phyloP scores from a whole-genome alignment of 1,140 invertebrate species.

The Pemphigus obesinymphae region DNA sequence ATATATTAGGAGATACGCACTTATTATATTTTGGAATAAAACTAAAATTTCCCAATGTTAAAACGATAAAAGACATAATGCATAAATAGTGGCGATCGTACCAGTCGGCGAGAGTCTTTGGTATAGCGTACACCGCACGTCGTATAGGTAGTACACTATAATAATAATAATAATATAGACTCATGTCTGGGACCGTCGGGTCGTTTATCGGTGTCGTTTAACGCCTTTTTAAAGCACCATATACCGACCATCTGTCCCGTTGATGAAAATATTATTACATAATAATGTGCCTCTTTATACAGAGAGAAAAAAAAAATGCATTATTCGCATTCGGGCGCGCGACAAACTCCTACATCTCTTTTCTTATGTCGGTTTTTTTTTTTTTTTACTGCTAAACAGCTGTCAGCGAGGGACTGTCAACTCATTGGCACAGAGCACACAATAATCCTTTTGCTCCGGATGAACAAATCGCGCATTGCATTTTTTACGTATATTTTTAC shows the following conservation, averaged over 20 bases:
- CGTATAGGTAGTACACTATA: not conserved
- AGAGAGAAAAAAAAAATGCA: constrained; percentile 1
- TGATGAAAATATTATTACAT: constrained; percentile 41
- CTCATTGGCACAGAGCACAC: not conserved
- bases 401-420: constrained; percentile 30
- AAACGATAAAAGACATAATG: not conserved
- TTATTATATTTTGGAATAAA: not conserved
- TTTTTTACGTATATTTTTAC: constrained; percentile 9
- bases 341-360: constrained; percentile 36
- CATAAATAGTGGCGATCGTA: not conserved
- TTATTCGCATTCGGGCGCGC: constrained; percentile 36
- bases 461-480: constrained; percentile 6
- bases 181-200: not conserved
- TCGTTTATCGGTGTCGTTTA: constrained; percentile 24
- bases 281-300: constrained; percentile 29
- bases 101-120: not conserved
- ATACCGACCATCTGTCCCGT: constrained; percentile 27
- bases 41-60: not conserved
- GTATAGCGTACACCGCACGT: not conserved
- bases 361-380: not conserved
- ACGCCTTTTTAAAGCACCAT: constrained; percentile 25
- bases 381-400: constrained; percentile 16
- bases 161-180: not conserved
- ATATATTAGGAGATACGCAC: no score
- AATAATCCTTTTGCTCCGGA: constrained; percentile 39